These are phyloP conservation scores for Pycnonotus jocosus DNA, from an alignment of 2,113 vertebrate species.

Conservation along the genomic window DNA sequence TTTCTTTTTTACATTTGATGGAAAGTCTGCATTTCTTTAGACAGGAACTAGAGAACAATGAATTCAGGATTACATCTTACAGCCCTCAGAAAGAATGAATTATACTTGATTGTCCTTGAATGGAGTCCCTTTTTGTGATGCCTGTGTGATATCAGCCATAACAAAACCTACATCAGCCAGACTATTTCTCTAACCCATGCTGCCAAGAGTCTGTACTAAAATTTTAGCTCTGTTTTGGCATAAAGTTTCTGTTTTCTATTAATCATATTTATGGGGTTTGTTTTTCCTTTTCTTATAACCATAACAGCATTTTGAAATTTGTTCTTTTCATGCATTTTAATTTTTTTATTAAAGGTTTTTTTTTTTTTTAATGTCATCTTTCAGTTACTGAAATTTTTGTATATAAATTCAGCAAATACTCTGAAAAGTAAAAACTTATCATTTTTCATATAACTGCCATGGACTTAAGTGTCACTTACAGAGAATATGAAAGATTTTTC, in stretches of 20 bases:
- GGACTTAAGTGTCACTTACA: neutral
- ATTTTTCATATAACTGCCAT: neutral
- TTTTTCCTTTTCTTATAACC: neutral
- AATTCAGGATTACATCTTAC: neutral
- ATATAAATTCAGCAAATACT: neutral
- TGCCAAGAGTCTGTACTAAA: neutral
- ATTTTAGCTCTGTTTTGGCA: neutral
- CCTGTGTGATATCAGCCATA: neutral
- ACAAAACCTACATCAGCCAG: neutral
- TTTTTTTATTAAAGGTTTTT: neutral
- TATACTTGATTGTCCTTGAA: neutral
- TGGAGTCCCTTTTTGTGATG: neutral
- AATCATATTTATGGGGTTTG: neutral
- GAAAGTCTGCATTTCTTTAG: neutral
- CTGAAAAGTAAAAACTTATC: neutral
- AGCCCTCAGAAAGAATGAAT: neutral
- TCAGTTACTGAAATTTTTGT: neutral
- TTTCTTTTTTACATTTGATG: neutral
- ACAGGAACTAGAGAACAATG: neutral
- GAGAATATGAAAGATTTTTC: neutral
- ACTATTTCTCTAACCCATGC: neutral
- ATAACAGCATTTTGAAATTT: neutral
- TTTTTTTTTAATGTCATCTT: neutral
- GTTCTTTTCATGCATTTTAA: neutral
- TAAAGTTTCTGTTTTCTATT: neutral